These are phyloP conservation scores for Acrocyrtus sp. DNA, from an alignment of 2,888 invertebrate genomes.

Conservation along the genomic window DNA sequence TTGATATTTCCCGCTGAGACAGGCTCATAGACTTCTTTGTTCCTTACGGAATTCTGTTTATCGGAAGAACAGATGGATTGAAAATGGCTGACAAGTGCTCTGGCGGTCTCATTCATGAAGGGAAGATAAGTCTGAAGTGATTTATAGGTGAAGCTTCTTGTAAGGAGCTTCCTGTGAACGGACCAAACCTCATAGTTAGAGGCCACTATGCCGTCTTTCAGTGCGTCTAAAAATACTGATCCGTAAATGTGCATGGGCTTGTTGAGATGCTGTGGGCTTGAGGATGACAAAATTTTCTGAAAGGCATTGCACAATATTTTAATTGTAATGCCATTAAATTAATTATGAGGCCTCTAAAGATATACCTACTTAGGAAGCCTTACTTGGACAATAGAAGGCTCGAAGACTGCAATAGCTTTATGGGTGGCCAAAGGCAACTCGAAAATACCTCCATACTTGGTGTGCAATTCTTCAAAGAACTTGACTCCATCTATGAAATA, in stretches of 20 bases:
- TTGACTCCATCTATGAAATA: slow-evolving; percentile 3
- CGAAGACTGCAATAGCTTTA: not conserved
- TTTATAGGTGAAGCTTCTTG: not conserved
- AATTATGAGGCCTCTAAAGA: too few relatives aligned
- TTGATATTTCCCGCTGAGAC: not conserved
- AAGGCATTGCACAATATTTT: too few relatives aligned
- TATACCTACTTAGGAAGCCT: too few relatives aligned
- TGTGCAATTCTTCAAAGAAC: not conserved
- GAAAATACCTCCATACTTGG: not conserved
- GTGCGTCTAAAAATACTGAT: not conserved
- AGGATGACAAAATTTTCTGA: slow-evolving; percentile 5
- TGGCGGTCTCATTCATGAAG: slow-evolving; percentile 2
- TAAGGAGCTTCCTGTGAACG: not conserved
- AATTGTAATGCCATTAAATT: not conserved
- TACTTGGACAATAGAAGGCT: not conserved
- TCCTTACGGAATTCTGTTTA: not conserved
- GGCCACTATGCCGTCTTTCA: not conserved
- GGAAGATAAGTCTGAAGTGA: not conserved
- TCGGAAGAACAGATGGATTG: not conserved
- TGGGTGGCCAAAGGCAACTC: not conserved
- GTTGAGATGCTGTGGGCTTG: not conserved
- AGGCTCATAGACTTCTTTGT: not conserved
- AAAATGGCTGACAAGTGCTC: not conserved
- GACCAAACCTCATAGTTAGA: not conserved
- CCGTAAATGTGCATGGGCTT: slow-evolving; percentile 15